A percentile compares a stretch with the other conserved stretches of the same genome.
These are phyloP conservation scores for Synergus umbraculus DNA, from an alignment of 2,888 invertebrate genomes.

Conservation along the genomic window DNA sequence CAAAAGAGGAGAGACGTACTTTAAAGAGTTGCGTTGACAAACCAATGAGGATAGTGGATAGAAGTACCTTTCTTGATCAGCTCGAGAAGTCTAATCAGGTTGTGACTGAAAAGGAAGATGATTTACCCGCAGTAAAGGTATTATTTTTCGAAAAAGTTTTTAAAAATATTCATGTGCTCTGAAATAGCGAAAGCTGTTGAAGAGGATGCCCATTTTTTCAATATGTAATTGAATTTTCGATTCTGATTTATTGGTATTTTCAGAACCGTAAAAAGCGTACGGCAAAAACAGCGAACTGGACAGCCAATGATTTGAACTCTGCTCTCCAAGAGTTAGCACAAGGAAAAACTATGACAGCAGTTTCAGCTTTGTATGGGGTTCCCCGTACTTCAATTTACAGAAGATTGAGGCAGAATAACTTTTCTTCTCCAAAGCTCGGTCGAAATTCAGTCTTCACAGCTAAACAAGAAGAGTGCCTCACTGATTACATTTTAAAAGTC, in stretches of 20 bases:
- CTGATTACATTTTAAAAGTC: neutral
- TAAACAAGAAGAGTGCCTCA: neutral
- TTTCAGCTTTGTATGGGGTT: neutral
- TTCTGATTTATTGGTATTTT: neutral
- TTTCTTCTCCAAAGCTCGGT: neutral
- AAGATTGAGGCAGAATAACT: neutral
- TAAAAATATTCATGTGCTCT: too few relatives aligned
- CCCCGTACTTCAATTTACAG: constrained; percentile 1
- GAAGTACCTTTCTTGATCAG: neutral
- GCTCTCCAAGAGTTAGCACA: neutral
- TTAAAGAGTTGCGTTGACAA: neutral
- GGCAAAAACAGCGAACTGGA: neutral
- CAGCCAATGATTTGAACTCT: neutral
- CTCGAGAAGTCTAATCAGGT: neutral
- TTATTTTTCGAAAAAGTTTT: neutral
- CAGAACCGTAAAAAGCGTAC: neutral
- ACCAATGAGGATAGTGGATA: neutral
- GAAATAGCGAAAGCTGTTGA: too few relatives aligned
- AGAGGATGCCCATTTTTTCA: too few relatives aligned
- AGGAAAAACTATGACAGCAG: constrained; percentile 4
- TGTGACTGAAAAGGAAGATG: neutral
- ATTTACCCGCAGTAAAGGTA: neutral
- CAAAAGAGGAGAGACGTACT: neutral
- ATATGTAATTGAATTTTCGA: neutral
- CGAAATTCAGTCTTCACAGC: neutral